Conservation (phyloP, 1,140 invertebrate genomes). For the Cecropterus lyciades region DNA sequence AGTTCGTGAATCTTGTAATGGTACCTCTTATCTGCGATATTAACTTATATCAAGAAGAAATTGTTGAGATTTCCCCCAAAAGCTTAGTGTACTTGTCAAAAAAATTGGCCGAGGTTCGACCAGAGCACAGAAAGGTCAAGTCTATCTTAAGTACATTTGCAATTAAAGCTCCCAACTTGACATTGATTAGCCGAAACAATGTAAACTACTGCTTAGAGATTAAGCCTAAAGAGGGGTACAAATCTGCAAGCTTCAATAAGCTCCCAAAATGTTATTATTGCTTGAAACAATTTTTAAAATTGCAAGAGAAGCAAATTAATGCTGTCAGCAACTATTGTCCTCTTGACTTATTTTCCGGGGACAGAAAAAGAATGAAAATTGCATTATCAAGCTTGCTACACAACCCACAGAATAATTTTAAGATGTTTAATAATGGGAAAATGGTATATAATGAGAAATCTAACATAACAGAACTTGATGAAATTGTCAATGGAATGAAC, state of each 20-base stretch:
- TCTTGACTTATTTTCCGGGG: conserved; percentile 89
- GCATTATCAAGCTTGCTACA: conserved; percentile 85
- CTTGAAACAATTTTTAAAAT: conserved; percentile 89
- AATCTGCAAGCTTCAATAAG: conserved; percentile 76
- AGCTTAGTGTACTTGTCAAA: conserved; percentile 52
- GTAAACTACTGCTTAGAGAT: conserved; percentile 87
- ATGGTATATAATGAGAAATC: conserved; percentile 84
- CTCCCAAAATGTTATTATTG: conserved; percentile 88
- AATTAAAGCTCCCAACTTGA: conserved; percentile 70
- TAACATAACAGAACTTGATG: conserved; percentile 45
- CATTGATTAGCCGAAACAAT: conserved; percentile 53
- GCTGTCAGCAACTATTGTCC: conserved; percentile 88
- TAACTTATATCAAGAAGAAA: conserved; percentile 50
- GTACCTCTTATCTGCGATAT: conserved; percentile 55
- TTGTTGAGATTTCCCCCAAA: conserved; percentile 53
- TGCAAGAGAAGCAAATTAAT: conserved; percentile 81
- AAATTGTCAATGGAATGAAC: conserved; percentile 44
- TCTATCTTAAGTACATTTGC: conserved; percentile 60
- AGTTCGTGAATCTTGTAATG: conserved; percentile 73
- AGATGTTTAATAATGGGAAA: conserved; percentile 87
- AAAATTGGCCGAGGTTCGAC: conserved; percentile 54
- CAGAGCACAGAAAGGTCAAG: conserved; percentile 62
- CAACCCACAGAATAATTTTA: conserved; percentile 90
- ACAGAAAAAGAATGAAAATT: conserved; percentile 85
- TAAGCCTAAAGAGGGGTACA: conserved; percentile 91